Conservation (phyloP, 2,797 vertebrate genomes). For the Hippoglossus hippoglossus region DNA sequence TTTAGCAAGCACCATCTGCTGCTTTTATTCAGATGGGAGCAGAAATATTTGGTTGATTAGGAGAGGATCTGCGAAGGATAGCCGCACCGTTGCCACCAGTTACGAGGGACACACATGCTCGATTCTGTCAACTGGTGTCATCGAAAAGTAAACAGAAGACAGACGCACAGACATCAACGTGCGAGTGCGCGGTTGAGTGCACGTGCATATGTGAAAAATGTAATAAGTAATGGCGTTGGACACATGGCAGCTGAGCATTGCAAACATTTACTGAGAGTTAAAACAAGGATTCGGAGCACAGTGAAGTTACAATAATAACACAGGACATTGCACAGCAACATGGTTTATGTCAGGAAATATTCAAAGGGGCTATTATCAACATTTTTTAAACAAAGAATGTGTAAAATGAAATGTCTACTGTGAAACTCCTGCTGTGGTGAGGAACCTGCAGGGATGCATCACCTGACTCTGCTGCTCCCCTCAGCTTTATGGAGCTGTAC, state of each 20-base stretch:
- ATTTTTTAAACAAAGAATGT: neutral
- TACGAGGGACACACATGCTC: constrained; percentile 56
- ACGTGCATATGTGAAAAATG: constrained; percentile 6
- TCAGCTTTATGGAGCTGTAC: neutral
- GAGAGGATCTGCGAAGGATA: constrained; percentile 66
- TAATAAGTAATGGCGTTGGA: neutral
- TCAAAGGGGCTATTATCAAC: neutral
- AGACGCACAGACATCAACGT: constrained; percentile 14
- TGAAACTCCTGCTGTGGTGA: neutral
- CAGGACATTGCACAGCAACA: neutral
- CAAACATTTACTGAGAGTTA: neutral
- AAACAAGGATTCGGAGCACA: no score
- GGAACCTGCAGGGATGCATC: neutral
- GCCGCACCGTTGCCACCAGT: constrained; percentile 53
- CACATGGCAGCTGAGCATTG: constrained; percentile 7
- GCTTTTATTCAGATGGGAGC: constrained; percentile 71
- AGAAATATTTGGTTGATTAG: constrained; percentile 79
- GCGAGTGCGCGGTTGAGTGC: neutral
- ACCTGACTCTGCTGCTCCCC: neutral
- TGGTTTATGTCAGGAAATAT: neutral
- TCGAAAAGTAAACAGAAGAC: constrained; percentile 35
- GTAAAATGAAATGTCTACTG: neutral
- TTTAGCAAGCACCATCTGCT: constrained; percentile 79
- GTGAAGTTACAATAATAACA: no score
- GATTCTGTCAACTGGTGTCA: constrained; percentile 56